Conservation (phyloP, 2,113 vertebrate species). For the Mixornis gularis region DNA sequence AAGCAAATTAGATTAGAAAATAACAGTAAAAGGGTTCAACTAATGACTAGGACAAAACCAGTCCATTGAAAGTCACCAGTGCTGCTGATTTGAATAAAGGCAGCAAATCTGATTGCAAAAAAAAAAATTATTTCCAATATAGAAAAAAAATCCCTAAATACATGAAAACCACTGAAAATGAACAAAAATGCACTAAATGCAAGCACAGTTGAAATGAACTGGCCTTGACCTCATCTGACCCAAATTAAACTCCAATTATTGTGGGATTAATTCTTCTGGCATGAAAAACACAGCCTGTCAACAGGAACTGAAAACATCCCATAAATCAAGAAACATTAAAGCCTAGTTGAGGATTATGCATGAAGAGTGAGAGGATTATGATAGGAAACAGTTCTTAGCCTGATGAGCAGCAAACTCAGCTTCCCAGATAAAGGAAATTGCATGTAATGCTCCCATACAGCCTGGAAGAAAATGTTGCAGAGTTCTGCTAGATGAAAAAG, state of each 20-base stretch:
- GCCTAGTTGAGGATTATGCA: constrained; percentile 27
- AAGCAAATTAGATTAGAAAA: background rate
- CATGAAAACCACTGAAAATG: background rate
- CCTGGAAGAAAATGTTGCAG: constrained; percentile 34
- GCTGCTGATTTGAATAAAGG: background rate
- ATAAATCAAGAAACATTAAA: constrained; percentile 20
- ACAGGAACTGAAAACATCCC: constrained; percentile 19
- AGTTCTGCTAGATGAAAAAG: constrained; percentile 31
- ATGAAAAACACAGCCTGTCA: constrained; percentile 31
- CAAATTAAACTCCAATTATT: background rate
- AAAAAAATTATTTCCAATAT: background rate
- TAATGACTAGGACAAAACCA: background rate
- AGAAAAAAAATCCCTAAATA: background rate
- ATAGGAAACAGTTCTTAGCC: constrained; percentile 24
- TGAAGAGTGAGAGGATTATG: constrained; percentile 18
- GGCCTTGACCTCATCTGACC: background rate
- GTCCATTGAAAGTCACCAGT: background rate
- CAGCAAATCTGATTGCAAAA: background rate
- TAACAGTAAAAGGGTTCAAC: background rate
- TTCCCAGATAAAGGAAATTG: constrained; percentile 30
- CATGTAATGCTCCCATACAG: constrained; percentile 8
- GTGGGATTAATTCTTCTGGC: constrained; percentile 9
- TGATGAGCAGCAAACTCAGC: constrained; percentile 19
- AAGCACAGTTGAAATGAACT: background rate
- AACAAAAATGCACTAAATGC: background rate